Base-by-base conservation (phyloP, 2,113 vertebrate genomes). In the Trinectes maculatus region DNA sequence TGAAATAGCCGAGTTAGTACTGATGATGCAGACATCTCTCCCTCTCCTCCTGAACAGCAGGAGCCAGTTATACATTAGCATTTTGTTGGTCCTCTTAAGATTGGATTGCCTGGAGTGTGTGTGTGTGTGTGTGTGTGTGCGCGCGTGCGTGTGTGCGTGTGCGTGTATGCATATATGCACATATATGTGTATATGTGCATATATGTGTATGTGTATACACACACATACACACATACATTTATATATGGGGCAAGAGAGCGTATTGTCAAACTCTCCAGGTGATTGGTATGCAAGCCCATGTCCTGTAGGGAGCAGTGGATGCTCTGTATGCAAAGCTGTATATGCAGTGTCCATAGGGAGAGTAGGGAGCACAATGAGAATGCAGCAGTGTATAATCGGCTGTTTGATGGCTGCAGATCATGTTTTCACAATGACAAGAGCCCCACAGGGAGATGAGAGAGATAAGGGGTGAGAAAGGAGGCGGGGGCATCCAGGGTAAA, bases 391-490 rank as follows among this genome's bases (percentile, higher is more conserved):
- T 88, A 86, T 90, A 90, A 92, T 91, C 82, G 71, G 78, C 74
- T 66, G 82, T 87, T 87, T 91, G 90, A 93, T 85, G 82, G 89
- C 82, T 54, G 77, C 82, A 70, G 84, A 91, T 92, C 86, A 85
- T 91, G 85, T 91, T 92, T 89, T 88, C 85, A 80, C 83, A 84
- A 89, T 87, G 84, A 91, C 87, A 82, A 87, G 77, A 76, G 69
- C 76, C 77, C 83, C 81, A 68, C 15, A 24, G 84, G 88, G 84
- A 85, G 59, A 83, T 71, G 54, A 74, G 61, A 70, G 58, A 52
- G 63, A 63, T 60, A 10, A n/a, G 25, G 58, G 80, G 77, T 52
- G 73, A 72, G 71, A 52, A 69, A 59, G 4, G 29, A 33, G n/a
- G n/a, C n/a, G 56, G 43, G 34, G 54, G 29, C 31, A 24, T 11